A percentile compares a stretch with the other conserved stretches of the same genome.
Evolutionary conservation across 2,888 invertebrate species (phyloP).

Genomic region (Amiota communis): DNA sequence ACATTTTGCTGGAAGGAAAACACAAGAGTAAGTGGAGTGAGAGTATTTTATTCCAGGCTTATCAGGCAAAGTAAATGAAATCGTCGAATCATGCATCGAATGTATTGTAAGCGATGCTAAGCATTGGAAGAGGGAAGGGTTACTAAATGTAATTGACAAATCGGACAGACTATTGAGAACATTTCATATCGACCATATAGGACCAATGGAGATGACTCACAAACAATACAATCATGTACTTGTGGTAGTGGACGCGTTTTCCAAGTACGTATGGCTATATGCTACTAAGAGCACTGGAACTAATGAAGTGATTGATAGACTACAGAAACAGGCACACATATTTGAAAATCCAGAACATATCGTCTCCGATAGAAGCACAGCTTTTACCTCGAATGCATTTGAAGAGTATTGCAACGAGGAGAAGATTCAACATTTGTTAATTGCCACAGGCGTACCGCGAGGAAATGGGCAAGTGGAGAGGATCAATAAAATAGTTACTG

Average conservation of each 20-base stretch:
- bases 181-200: not conserved
- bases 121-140: constrained; percentile 36
- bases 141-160: constrained; percentile 39
- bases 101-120: constrained; percentile 41
- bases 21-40: constrained; percentile 35
- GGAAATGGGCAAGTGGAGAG: not conserved
- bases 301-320: not conserved
- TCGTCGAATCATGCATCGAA: constrained; percentile 39
- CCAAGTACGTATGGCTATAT: not conserved
- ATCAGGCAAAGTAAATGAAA: constrained; percentile 31
- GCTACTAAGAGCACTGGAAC: not conserved
- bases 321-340: not conserved
- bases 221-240: not conserved
- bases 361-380: not conserved
- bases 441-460: constrained; percentile 6
- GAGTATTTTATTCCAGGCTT: constrained; percentile 39
- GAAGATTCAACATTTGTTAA: constrained; percentile 7
- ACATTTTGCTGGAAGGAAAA: constrained; percentile 40
- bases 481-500: not conserved
- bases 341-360: not conserved
- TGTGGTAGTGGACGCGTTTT: not conserved
- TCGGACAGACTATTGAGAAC: not conserved
- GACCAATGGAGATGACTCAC: not conserved
- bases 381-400: no score
- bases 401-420: not conserved